These are phyloP conservation scores for Drosophila monieri DNA, from an alignment of 2,888 invertebrate genomes.

Conservation along the genomic window DNA sequence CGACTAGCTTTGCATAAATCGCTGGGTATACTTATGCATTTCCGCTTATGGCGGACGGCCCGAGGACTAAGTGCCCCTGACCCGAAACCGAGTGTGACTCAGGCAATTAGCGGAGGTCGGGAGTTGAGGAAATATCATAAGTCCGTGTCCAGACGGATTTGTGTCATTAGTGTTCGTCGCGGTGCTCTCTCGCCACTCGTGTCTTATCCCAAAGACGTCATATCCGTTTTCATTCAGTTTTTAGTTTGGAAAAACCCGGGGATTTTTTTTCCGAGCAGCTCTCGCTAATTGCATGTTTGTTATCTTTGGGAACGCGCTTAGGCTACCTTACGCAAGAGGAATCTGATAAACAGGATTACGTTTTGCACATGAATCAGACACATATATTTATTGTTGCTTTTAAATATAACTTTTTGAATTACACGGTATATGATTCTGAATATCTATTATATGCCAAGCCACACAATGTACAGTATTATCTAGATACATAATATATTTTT, in stretches of 20 bases:
- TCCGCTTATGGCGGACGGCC: constrained; percentile 47
- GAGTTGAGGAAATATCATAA: constrained; percentile 22
- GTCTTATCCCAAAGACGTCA: constrained; percentile 4
- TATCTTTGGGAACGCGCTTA: constrained; percentile 67
- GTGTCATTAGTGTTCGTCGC: constrained; percentile 60
- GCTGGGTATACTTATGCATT: constrained; percentile 52
- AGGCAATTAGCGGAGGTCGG: constrained; percentile 62
- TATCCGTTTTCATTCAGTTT: constrained; percentile 65
- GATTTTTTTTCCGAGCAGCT: constrained; percentile 48
- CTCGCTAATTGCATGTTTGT: constrained; percentile 76
- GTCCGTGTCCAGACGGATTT: constrained; percentile 70
- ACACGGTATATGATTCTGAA: constrained; percentile 40
- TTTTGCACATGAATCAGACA: constrained; percentile 76
- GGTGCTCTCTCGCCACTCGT: constrained; percentile 4
- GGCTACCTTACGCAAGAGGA: constrained; percentile 23
- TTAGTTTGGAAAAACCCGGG: constrained; percentile 69
- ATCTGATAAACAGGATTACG: constrained; percentile 28
- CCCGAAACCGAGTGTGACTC: constrained; percentile 55
- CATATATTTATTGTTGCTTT: constrained; percentile 71
- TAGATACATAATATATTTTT: constrained; percentile 27
- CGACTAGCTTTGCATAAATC: constrained; percentile 70
- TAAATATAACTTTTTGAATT: background rate
- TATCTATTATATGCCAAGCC: constrained; percentile 40
- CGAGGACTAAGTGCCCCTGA: constrained; percentile 64
- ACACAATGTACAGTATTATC: constrained; percentile 12